These are phyloP conservation scores for Danio jaintianensis DNA, from an alignment of 2,797 vertebrate genomes.

Conservation along the genomic window DNA sequence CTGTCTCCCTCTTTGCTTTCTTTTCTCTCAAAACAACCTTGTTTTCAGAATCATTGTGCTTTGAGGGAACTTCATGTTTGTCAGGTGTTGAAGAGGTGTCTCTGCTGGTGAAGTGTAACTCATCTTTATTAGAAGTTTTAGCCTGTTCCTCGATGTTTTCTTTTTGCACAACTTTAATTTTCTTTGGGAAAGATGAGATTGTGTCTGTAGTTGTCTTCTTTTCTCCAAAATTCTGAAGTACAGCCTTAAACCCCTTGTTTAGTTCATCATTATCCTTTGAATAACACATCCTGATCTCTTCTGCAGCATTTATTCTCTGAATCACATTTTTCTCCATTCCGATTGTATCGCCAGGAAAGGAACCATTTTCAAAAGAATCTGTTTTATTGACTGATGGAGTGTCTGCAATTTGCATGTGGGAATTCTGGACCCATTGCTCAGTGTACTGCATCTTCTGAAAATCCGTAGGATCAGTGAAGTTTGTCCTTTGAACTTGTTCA, in stretches of 20 bases:
- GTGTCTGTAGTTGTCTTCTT: constrained; percentile 69
- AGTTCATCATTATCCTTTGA: constrained; percentile 61
- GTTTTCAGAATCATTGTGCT: constrained; percentile 44
- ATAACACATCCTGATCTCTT: constrained; percentile 59
- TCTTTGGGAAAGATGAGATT: constrained; percentile 59
- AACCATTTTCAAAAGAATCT: constrained; percentile 2
- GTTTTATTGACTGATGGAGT: constrained; percentile 48
- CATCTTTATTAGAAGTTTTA: constrained; percentile 45
- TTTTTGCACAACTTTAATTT: constrained; percentile 13
- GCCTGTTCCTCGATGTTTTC: constrained; percentile 37
- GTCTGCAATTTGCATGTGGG: constrained; percentile 30
- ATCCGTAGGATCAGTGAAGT: constrained; percentile 34
- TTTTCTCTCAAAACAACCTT: constrained; percentile 79
- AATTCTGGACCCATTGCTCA: constrained; percentile 64
- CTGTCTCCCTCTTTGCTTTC: constrained; percentile 75
- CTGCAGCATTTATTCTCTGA: constrained; percentile 64
- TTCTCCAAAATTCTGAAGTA: constrained; percentile 68
- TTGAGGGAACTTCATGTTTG: constrained; percentile 42
- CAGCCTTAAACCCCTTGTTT: constrained; percentile 66
- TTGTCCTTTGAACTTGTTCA: constrained; percentile 44
- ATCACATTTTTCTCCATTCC: constrained; percentile 73
- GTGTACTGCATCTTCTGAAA: constrained; percentile 65
- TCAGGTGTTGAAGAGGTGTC: constrained; percentile 6
- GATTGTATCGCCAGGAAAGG: constrained; percentile 40
- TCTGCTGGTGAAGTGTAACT: constrained; percentile 45